Conservation (phyloP, 2,888 invertebrate genomes). For the Cryptus armator region DNA sequence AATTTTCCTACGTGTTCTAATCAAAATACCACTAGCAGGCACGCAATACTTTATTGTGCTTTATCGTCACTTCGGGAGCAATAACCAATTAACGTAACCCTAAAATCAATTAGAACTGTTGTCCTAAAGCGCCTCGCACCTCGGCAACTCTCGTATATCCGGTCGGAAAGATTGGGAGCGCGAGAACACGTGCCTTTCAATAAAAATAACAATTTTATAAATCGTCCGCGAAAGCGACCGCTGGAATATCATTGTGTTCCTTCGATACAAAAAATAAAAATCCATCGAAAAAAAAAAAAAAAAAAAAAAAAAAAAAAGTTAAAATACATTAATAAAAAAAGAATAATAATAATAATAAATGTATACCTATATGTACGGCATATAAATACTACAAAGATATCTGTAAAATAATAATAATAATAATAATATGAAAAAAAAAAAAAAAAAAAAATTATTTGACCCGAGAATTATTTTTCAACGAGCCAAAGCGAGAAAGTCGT, state of each 20-base stretch:
- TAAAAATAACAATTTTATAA: not conserved
- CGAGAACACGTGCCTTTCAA: conserved; percentile 52
- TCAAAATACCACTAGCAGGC: not conserved
- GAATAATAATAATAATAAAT: no score
- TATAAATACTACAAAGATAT: no score
- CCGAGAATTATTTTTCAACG: conserved; percentile 47
- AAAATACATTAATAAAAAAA: no score
- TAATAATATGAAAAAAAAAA: no score
- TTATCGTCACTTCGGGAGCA: conserved; percentile 75
- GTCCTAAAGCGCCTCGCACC: conserved; percentile 71
- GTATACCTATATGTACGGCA: no score
- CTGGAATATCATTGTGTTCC: not conserved
- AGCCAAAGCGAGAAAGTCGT: conserved; percentile 66
- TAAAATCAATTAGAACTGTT: conserved; percentile 81
- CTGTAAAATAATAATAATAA: not conserved
- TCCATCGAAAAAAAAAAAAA: no score
- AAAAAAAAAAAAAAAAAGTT: no score
- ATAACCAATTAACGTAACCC: conserved; percentile 80
- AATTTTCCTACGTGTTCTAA: not conserved
- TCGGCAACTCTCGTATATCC: conserved; percentile 33
- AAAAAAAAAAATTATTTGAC: conserved; percentile 21
- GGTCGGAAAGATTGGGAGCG: conserved; percentile 29
- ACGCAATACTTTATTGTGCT: conserved; percentile 64
- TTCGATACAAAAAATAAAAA: conserved; percentile 41
- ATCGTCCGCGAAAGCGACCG: not conserved